Conservation (phyloP, 1,140 invertebrate species). For the Drosophila willistoni region DNA sequence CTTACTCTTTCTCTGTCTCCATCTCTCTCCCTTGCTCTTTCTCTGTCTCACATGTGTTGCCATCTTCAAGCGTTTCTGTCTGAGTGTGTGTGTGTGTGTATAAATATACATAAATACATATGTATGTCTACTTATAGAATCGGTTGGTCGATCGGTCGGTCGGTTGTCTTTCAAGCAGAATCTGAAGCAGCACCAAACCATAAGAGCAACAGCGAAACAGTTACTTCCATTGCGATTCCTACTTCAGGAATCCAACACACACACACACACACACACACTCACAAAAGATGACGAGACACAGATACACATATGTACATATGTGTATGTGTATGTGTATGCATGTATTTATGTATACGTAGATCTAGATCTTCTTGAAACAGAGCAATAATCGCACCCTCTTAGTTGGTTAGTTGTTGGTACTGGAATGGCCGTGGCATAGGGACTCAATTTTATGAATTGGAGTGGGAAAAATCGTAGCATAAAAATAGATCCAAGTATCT, state of each 20-base stretch:
- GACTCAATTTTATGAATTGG: constrained; percentile 50
- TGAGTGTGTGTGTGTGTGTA: constrained; percentile 35
- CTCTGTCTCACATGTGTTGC: constrained; percentile 65
- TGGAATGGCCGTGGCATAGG: constrained; percentile 7
- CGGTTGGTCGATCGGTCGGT: constrained; percentile 27
- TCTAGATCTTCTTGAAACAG: constrained; percentile 19
- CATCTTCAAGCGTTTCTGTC: constrained; percentile 1
- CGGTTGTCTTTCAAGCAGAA: constrained; percentile 7
- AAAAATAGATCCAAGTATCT: constrained; percentile 68
- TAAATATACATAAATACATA: constrained; percentile 68
- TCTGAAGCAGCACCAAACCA: constrained; percentile 16
- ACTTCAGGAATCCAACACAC: constrained; percentile 43
- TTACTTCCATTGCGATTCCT: constrained; percentile 56
- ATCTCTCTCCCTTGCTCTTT: constrained; percentile 31
- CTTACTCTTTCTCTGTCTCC: constrained; percentile 45
- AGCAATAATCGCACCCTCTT: constrained; percentile 29
- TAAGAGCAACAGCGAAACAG: constrained; percentile 46
- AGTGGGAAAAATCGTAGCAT: constrained; percentile 77
- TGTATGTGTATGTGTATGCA: not conserved
- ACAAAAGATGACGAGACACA: not conserved
- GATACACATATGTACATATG: not conserved
- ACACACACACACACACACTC: constrained; percentile 11
- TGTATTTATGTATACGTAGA: not conserved
- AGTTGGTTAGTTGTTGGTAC: constrained; percentile 4
- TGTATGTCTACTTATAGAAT: constrained; percentile 77